These are phyloP conservation scores for Prionace glauca DNA, from an alignment of 2,797 vertebrate genomes.

Conservation along the genomic window DNA sequence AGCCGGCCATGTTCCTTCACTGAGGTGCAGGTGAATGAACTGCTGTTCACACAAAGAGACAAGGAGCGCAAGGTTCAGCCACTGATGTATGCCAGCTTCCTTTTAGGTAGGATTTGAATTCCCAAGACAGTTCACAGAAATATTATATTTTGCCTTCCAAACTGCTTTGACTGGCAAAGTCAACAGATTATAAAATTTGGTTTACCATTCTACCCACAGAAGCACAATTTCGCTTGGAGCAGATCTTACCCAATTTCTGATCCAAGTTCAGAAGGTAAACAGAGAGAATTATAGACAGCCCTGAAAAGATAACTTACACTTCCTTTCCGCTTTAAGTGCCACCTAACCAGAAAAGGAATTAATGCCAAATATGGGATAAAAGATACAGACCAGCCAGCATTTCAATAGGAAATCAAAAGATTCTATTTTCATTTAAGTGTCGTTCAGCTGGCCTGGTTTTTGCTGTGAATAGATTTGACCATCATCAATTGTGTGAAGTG, in stretches of 20 bases:
- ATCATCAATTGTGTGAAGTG: neutral
- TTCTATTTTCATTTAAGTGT: neutral
- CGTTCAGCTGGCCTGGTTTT: neutral
- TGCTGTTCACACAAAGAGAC: neutral
- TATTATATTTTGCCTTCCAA: neutral
- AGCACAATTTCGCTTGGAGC: neutral
- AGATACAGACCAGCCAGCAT: neutral
- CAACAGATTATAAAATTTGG: neutral
- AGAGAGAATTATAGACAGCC: too few relatives aligned
- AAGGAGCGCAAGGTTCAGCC: neutral
- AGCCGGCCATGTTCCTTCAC: too few relatives aligned
- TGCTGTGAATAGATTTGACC: neutral
- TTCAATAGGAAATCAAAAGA: neutral
- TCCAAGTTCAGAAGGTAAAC: neutral
- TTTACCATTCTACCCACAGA: neutral
- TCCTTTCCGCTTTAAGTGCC: neutral
- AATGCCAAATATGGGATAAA: neutral
- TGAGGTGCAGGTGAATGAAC: neutral
- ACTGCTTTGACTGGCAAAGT: neutral
- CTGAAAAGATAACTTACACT: neutral
- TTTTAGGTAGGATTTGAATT: neutral
- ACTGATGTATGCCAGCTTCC: neutral
- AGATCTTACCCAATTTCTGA: neutral
- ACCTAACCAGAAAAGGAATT: neutral
- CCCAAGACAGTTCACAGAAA: neutral